Evolutionary conservation across 2,113 vertebrate genomes (phyloP), one percentile per base, ranked within the genome.

Genomic region (Marmota flaviventris): DNA sequence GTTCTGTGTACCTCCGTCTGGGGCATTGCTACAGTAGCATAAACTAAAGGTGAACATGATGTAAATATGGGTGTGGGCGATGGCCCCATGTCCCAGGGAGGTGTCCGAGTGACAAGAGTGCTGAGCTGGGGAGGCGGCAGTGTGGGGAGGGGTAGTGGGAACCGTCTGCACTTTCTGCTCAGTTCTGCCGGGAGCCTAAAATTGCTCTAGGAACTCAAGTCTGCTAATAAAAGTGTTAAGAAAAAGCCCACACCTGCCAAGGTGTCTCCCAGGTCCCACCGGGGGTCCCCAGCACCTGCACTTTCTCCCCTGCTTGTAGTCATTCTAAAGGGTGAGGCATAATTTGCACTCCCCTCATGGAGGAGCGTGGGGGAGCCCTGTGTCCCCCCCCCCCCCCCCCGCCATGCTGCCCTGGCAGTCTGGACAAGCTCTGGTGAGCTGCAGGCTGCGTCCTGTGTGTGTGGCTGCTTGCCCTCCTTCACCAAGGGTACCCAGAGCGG

Each of bases 241-340:
- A 17, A 37, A 25, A n/a, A 42, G 29, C 20, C 51, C 53, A n/a
- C 42, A 24, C 29, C 83, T 73, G 63, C 42, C 5, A 39, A 88
- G 42, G 22, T 3, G 0, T 3, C 18, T 13, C 13, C 6, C 29
- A 18, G 29, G 0, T 27, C 45, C 32, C 39, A 0, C 17, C 9
- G n/a, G 24, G 18, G 56, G 8, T 20, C 51, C 75, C 77, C 48
- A 20, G 37, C 37, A 16, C 61, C 29, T 13, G 10, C 24, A 10
- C 4, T n/a, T 45, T 48, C 67, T 70, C 24, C 48, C 51, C 10
- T 25, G 29, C 53, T 73, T 51, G 34, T 58, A 5, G 22, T 45
- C 48, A 56, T 34, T 61, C 88, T 70, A 10, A 48, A 61, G 9
- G 17, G 25, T 20, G 58, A 39, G 58, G 42, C 42, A 56, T 45